Base-by-base conservation (phyloP, 2,113 vertebrate species). In the Abramis brama region DNA sequence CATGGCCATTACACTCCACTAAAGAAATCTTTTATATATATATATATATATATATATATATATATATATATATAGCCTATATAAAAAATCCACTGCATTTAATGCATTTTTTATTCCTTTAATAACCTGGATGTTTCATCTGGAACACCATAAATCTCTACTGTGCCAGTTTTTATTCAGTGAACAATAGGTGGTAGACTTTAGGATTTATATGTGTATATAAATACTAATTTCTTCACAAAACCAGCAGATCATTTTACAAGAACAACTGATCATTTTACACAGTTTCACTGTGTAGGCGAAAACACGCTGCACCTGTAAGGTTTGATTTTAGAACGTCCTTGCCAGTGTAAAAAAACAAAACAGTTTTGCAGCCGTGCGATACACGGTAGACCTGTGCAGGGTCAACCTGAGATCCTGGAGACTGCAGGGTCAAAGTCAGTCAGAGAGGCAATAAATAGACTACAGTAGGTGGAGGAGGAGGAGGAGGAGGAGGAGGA, bases 301-400 rank as follows among this genome's bases (percentile, higher is more conserved):
- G 52, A 66, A 84, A 84, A 79, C 70, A 27, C 2, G 33, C 52
- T 70, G 59, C 62, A 55, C 33, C 78, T 77, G 75, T 77, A 77
- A 21, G 55, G 75, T 57, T 33, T 33, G 27, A 39, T 73, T 39
- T 39, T 43, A 23, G 36, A 43, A 11, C 30, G 17, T 77, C 19
- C 27, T 9, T 57, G 27, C 50, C 75, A 33, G 27, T 21, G 15
- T 77, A 23, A 77, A 33, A 30, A 55, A 19, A 47, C 25, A 15
- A 45, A 45, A 25, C 39, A 0, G 70, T 25, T 74, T 13, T 74
- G 23, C 39, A 45, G 21, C 13, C 39, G 12, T 47, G 43, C 12
- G 71, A 75, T 74, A 25, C 43, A 47, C 2, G 13, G 43, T 45
- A 47, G n/a, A 27, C 71, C 23, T 75, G 43, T 47, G n/a, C 71